Conservation (phyloP, 2,888 invertebrate species). For the Brenthis ino region DNA sequence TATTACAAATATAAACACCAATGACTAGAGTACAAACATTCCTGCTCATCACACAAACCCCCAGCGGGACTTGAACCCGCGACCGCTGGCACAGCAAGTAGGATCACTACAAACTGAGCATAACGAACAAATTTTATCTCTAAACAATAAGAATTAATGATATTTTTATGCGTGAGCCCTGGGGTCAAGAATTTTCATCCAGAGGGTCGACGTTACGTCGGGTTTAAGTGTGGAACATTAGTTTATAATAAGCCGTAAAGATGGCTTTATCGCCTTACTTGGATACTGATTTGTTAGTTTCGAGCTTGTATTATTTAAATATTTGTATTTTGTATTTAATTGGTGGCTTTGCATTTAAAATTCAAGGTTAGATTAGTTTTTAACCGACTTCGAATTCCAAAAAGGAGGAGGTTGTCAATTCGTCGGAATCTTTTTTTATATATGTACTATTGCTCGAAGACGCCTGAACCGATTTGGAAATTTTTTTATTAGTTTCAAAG, state of each 20-base stretch:
- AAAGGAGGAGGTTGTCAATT: too few species aligned
- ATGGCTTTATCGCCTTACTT: constrained; percentile 6
- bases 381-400: too few species aligned
- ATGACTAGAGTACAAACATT: too few species aligned
- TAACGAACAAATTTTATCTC: too few species aligned
- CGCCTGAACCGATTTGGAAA: too few species aligned
- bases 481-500: too few species aligned
- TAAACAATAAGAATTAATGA: neutral
- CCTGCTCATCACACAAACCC: too few species aligned
- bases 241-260: neutral
- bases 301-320: neutral
- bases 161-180: constrained; percentile 3
- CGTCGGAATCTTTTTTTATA: too few species aligned
- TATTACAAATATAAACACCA: too few species aligned
- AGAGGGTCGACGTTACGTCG: constrained; percentile 13
- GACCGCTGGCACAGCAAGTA: constrained; percentile 2
- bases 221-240: neutral
- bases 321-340: neutral
- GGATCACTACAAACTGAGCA: too few species aligned
- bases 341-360: neutral
- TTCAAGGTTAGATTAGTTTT: too few species aligned
- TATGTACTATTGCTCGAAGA: too few species aligned
- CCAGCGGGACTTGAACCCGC: constrained; percentile 3
- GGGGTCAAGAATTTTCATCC: constrained; percentile 18
- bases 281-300: neutral